phyloP scores from a whole-genome alignment of 2,888 invertebrate species.

The Brachylomia viminalis region DNA sequence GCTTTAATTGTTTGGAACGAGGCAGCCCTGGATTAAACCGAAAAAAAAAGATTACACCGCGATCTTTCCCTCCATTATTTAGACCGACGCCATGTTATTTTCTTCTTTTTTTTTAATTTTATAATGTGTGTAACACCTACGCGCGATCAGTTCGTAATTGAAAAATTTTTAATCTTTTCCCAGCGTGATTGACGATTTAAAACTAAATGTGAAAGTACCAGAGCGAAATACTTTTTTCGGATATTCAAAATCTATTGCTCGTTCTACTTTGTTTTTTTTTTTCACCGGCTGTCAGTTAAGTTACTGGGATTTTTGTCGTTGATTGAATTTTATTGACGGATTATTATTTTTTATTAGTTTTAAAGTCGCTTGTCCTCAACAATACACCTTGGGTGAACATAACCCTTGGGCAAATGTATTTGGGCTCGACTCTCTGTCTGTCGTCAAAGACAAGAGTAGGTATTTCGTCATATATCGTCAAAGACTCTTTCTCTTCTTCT shows the following conservation, averaged over 20 bases:
- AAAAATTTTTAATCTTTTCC: conserved; percentile 60
- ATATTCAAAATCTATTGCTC: conserved; percentile 33
- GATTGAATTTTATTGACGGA: conserved; percentile 1
- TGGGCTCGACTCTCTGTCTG: not conserved
- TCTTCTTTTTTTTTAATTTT: conserved; percentile 45
- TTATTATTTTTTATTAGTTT: not conserved
- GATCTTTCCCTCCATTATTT: conserved; percentile 67
- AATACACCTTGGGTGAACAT: not conserved
- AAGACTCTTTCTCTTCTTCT: not conserved
- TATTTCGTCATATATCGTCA: no score
- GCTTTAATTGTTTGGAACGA: conserved; percentile 87
- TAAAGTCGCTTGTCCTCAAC: no score
- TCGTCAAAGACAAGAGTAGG: no score
- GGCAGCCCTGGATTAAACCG: conserved; percentile 75
- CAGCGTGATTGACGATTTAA: conserved; percentile 58
- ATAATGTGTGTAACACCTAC: conserved; percentile 60
- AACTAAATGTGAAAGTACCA: conserved; percentile 54
- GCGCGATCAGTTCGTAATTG: conserved; percentile 58
- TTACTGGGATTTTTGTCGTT: not conserved
- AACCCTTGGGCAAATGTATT: not conserved
- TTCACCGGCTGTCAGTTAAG: conserved; percentile 10
- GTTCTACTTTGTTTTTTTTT: conserved; percentile 35
- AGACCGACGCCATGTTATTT: conserved; percentile 56
- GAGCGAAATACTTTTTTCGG: conserved; percentile 43
- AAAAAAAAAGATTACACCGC: conserved; percentile 66